phyloP scores from a whole-genome alignment of 2,797 vertebrate genomes.

The Pseudocheirus occidentalis region DNA sequence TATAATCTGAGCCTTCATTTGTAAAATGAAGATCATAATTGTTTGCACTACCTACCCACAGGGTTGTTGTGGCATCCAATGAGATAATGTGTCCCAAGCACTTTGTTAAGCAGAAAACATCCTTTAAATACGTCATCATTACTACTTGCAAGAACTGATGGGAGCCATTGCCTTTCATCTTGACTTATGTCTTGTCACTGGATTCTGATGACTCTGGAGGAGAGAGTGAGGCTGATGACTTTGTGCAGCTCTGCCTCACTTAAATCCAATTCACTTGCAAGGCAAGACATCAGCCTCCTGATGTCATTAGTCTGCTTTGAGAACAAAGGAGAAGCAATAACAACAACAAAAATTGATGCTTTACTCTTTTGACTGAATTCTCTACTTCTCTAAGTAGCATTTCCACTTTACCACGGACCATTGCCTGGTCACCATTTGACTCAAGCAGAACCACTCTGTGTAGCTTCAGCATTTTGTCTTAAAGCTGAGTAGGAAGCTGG shows the following conservation, averaged over 20 bases:
- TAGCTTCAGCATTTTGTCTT: not conserved
- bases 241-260: not conserved
- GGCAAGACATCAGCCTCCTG: not conserved
- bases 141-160: not conserved
- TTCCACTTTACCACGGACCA: not conserved
- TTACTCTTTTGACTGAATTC: not conserved
- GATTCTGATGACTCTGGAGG: not conserved
- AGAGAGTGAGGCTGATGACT: not conserved
- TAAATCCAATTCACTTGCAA: not conserved
- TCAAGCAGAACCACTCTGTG: not conserved
- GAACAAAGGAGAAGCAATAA: not conserved
- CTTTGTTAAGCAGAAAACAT: not conserved
- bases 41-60: not conserved
- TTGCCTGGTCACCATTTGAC: not conserved
- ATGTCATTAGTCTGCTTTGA: not conserved
- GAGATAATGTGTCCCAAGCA: not conserved
- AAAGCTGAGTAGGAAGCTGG: not conserved
- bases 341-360: not conserved
- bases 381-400: not conserved
- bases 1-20: not conserved
- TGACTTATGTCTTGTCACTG: not conserved
- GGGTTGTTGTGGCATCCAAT: not conserved
- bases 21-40: not conserved
- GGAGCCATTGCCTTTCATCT: not conserved
- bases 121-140: not conserved